phyloP scores from a whole-genome alignment of 2,113 vertebrate genomes.

The Rynchops niger region DNA sequence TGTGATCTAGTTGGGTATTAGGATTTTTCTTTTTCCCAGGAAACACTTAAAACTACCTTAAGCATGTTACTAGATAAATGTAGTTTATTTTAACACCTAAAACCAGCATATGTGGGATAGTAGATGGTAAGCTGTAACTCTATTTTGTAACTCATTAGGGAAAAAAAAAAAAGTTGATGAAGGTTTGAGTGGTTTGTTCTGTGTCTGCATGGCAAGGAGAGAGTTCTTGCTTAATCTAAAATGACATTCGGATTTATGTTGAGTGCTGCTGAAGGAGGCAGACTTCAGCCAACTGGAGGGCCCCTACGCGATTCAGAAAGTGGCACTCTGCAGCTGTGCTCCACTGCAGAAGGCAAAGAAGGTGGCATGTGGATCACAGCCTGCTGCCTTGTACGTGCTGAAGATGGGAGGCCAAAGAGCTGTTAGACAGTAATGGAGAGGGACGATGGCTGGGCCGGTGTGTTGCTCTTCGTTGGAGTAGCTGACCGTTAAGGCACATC shows the following conservation, averaged over 20 bases:
- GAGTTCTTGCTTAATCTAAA: neutral
- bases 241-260: neutral
- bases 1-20: neutral
- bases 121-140: neutral
- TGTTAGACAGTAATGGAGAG: neutral
- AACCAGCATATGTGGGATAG: neutral
- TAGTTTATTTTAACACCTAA: neutral
- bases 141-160: neutral
- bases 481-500: neutral
- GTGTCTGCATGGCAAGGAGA: neutral
- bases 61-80: neutral
- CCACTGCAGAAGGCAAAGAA: neutral
- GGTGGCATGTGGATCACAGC: neutral
- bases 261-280: neutral
- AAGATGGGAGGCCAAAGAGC: neutral
- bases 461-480: neutral
- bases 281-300: neutral
- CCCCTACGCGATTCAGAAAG: fast-evolving
- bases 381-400: neutral
- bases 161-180: neutral
- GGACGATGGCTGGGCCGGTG: neutral
- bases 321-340: neutral
- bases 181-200: neutral
- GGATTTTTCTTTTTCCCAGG: neutral
- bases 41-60: neutral